Evolutionary conservation across 2,888 invertebrate species (phyloP).

Genomic region (Aphodius sticticus): DNA sequence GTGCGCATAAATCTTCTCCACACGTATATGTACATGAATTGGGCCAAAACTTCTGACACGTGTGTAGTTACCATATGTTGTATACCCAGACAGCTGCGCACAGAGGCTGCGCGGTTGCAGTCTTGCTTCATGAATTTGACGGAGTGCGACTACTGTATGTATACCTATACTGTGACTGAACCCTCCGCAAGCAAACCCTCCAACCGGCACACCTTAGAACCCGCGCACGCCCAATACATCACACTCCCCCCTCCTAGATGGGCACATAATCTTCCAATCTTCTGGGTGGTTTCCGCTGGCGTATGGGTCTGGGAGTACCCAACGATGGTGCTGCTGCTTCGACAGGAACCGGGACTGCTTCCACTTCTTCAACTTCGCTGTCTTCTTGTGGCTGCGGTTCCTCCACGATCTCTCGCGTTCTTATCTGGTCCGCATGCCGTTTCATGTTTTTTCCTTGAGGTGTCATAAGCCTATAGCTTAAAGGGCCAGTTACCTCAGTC

Average conservation of each 20-base stretch:
- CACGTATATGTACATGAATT: too few species aligned
- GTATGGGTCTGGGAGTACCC: neutral
- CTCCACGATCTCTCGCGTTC: neutral
- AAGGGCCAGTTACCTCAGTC: neutral
- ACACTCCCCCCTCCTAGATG: conserved; percentile 11
- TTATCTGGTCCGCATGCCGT: conserved; percentile 19
- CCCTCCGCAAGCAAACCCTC: neutral
- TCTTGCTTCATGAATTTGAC: too few species aligned
- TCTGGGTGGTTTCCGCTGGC: neutral
- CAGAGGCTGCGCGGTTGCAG: too few species aligned
- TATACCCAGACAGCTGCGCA: too few species aligned
- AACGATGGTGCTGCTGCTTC: neutral
- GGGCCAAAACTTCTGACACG: too few species aligned
- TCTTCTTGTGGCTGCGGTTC: neutral
- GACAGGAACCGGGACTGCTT: neutral
- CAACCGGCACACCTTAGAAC: neutral
- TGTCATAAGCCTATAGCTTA: conserved; percentile 21
- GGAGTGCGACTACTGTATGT: too few species aligned
- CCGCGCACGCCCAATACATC: neutral
- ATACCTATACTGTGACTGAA: too few species aligned
- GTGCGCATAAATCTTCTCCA: too few species aligned
- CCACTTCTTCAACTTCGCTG: neutral
- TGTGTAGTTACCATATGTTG: too few species aligned
- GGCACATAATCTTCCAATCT: neutral
- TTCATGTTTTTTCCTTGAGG: conserved; percentile 14